Conservation (phyloP, 2,113 vertebrate genomes). For the Chaetorhynchus papuensis region DNA sequence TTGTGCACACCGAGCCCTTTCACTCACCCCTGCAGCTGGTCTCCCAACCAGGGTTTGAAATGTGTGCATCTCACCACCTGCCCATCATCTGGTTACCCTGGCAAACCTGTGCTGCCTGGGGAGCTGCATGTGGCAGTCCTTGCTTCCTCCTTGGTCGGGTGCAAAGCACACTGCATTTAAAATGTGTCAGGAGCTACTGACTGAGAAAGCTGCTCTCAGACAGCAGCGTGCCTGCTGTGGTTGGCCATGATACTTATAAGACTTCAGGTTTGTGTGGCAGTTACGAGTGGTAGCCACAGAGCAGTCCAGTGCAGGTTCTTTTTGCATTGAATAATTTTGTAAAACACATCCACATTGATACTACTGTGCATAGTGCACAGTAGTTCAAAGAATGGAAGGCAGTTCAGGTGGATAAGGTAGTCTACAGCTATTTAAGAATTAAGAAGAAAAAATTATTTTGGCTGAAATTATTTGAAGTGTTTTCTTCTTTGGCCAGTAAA, state of each 20-base stretch:
- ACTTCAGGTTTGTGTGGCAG: background rate
- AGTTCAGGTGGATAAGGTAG: background rate
- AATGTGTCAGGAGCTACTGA: background rate
- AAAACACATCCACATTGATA: background rate
- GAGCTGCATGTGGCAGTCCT: background rate
- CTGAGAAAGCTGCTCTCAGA: background rate
- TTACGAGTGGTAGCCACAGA: background rate
- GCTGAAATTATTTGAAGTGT: background rate
- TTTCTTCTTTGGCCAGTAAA: background rate
- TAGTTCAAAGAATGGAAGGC: background rate
- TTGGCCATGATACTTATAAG: background rate
- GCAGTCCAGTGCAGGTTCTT: background rate
- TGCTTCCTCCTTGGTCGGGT: background rate
- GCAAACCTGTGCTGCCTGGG: background rate
- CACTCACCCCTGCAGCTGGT: background rate
- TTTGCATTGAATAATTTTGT: background rate
- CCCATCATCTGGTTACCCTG: background rate
- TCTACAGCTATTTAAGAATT: background rate
- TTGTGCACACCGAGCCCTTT: background rate
- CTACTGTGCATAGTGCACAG: rapidly evolving
- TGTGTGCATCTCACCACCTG: background rate
- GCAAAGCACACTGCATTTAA: rapidly evolving
- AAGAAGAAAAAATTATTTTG: background rate
- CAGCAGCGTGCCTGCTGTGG: rapidly evolving
- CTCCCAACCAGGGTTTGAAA: background rate